A percentile compares a stretch with the other conserved stretches of the same genome.
Evolutionary conservation across 2,888 invertebrate species (phyloP).

Genomic region (Leptodirus hochenwartii): DNA sequence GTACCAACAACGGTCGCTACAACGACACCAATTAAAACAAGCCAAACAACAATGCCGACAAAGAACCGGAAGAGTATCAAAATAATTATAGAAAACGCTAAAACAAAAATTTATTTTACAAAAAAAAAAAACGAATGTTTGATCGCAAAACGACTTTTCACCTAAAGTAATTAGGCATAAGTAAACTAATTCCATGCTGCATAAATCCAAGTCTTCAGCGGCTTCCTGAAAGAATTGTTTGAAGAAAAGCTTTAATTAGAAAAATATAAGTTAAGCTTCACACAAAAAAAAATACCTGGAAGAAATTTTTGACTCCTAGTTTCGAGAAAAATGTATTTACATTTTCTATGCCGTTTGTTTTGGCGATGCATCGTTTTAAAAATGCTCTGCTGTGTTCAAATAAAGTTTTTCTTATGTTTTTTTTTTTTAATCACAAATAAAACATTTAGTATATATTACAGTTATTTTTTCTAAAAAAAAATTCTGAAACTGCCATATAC

Average conservation of each 20-base stretch:
- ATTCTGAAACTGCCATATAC: too few species aligned
- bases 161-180: constrained; percentile 39
- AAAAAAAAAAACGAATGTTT: constrained; percentile 2
- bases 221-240: constrained; percentile 31
- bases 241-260: neutral
- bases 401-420: too few species aligned
- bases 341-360: constrained; percentile 22
- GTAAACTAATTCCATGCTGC: constrained; percentile 39
- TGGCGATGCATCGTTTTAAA: constrained; percentile 34
- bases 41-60: constrained; percentile 41
- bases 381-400: constrained; percentile 28
- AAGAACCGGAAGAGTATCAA: constrained; percentile 36
- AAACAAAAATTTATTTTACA: constrained; percentile 14
- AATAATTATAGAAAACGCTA: constrained; percentile 35
- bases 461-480: too few species aligned
- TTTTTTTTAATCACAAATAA: too few species aligned
- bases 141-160: constrained; percentile 17
- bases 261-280: constrained; percentile 2
- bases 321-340: constrained; percentile 28
- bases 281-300: constrained; percentile 22
- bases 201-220: constrained; percentile 36
- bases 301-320: constrained; percentile 32
- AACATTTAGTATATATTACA: too few species aligned
- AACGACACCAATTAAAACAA: constrained; percentile 34
- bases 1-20: constrained; percentile 33